These are phyloP conservation scores for Apis florea DNA, from an alignment of 1,140 invertebrate species.

Conservation along the genomic window DNA sequence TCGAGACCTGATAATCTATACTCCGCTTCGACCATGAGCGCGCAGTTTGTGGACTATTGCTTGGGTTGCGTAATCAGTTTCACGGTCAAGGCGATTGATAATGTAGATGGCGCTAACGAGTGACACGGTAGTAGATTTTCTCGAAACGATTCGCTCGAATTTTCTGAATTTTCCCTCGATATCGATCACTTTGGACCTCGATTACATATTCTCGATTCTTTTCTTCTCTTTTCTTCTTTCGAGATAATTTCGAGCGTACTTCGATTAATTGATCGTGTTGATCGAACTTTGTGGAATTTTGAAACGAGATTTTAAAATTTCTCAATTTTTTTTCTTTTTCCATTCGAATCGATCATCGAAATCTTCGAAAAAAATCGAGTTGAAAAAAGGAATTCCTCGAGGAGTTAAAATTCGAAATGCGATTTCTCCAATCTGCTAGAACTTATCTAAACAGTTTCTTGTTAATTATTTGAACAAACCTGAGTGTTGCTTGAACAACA, in stretches of 20 bases:
- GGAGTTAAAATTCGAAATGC: no score
- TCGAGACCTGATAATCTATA: background rate
- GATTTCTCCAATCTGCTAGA: background rate
- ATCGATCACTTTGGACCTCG: background rate
- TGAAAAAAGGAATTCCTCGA: no score
- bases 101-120: no score
- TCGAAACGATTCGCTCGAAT: background rate
- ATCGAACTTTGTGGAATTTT: background rate
- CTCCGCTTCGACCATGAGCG: background rate
- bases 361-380: no score
- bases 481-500: background rate
- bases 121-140: background rate
- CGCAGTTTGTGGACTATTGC: no score
- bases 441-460: background rate
- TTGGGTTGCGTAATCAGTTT: background rate
- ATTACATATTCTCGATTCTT: background rate
- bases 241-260: background rate
- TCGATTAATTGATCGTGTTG: background rate
- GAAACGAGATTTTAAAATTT: background rate
- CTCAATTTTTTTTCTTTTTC: no score
- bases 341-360: no score
- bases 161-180: background rate
- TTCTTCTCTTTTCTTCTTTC: background rate
- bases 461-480: background rate
- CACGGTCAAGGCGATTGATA: slow-evolving; percentile 19